These are phyloP conservation scores for Dendrocincla tyrannina DNA, from an alignment of 2,797 vertebrate genomes.

Conservation along the genomic window DNA sequence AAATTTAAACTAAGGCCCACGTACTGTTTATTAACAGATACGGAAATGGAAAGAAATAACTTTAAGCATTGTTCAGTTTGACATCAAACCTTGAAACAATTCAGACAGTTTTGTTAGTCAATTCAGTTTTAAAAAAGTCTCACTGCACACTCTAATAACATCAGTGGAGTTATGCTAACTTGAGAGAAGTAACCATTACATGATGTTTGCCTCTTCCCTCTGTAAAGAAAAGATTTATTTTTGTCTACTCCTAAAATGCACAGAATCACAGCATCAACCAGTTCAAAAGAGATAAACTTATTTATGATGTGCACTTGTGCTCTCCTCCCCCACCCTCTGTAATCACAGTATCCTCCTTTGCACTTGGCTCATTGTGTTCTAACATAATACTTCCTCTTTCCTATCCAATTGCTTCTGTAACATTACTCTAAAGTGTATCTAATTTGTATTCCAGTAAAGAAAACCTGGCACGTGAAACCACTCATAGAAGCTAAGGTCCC, in stretches of 20 bases:
- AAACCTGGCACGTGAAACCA: not conserved
- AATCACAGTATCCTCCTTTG: not conserved
- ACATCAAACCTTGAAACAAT: not conserved
- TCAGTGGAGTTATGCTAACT: not conserved
- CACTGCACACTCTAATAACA: not conserved
- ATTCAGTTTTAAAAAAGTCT: not conserved
- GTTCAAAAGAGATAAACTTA: not conserved
- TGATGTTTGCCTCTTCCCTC: not conserved
- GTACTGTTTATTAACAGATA: not conserved
- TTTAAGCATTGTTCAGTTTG: not conserved
- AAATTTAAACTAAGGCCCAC: not conserved
- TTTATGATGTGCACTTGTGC: not conserved
- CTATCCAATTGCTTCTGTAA: not conserved
- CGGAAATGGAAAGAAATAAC: not conserved
- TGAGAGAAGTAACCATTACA: not conserved
- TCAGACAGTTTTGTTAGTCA: not conserved
- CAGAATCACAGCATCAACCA: not conserved
- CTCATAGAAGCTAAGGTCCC: not conserved
- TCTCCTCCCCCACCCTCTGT: not conserved
- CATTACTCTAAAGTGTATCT: not conserved
- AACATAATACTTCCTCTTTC: not conserved
- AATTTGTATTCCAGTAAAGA: not conserved
- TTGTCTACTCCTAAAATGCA: not conserved
- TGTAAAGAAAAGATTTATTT: not conserved
- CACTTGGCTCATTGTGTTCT: not conserved